Evolutionary conservation across 1,140 invertebrate species (phyloP), one percentile per base, ranked within the genome.

Genomic region (Melipona quadrifasciata): DNA sequence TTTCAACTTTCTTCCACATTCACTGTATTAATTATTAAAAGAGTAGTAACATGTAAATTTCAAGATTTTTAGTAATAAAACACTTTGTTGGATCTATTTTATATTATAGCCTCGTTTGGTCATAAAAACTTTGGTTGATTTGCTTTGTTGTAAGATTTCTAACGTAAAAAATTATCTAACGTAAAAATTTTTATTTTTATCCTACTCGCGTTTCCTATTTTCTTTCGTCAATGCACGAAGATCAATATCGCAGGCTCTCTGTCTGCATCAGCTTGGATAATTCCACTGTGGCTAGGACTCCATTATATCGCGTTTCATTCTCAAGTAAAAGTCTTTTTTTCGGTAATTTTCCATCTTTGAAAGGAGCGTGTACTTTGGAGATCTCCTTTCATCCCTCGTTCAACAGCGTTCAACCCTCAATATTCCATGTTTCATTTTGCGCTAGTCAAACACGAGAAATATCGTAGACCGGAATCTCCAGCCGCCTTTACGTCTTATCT

Each of bases 381-480:
- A 11, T 3, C 61, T 5, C 17, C 27, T 64, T 39, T 39, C 19
- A 39, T 19, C 67, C 67, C 11, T 58, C 16, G 19, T 65, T 31
- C 68, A 27, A 17, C 10, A 17, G 10, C 24, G 39, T 19, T 64
- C 19, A 31, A 51, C 57, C 57, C 24, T 64, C 80, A 17, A n/a
- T 65, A 67, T 67, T 76, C 58, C 17, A 39, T 47, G 27, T 19
- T n/a, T 64, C 27, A 76, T 82, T 82, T 75, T 72, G n/a, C 75
- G 39, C 65, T 14, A 76, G 31, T 64, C 58, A 31, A 58, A 53
- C n/a, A n/a, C 17, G 24, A 58, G 16, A 74, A 82, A 70, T 88
- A 88, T 88, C 80, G 65, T 51, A 47, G 47, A 81, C 68, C 68
- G 78, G 64, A 65, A 89, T 89, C 80, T 89, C 80, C 75, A 21